phyloP scores from a whole-genome alignment of 2,113 vertebrate species.

The Manacus vitellinus region DNA sequence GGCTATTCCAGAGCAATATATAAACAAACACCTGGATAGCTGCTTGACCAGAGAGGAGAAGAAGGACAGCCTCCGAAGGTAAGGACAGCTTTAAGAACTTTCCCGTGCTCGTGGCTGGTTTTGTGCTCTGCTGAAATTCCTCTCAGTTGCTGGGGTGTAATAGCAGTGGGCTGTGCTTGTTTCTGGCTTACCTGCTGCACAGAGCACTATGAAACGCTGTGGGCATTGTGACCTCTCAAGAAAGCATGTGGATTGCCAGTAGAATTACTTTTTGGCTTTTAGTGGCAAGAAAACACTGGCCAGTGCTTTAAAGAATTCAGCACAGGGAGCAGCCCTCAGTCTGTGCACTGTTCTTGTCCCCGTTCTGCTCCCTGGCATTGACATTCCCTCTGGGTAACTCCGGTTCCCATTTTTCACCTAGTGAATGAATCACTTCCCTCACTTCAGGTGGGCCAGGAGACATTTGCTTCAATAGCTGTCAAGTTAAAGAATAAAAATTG shows the following conservation, averaged over 20 bases:
- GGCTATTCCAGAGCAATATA: conserved; percentile 79
- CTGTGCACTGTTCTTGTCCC: rapidly evolving
- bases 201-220: not conserved
- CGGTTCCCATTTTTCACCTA: not conserved
- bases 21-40: conserved; percentile 90
- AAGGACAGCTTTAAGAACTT: not conserved
- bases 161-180: not conserved
- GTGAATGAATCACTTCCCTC: not conserved
- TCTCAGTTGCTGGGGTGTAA: rapidly evolving
- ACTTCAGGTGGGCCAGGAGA: not conserved
- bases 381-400: not conserved
- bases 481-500: not conserved
- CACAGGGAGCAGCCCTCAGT: not conserved
- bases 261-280: not conserved
- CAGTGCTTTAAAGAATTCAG: not conserved
- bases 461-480: not conserved
- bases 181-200: not conserved
- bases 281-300: not conserved
- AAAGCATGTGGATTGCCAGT: not conserved
- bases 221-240: not conserved
- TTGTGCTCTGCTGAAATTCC: not conserved
- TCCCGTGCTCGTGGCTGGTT: rapidly evolving
- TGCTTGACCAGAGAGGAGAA: conserved; percentile 88
- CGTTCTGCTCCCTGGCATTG: not conserved
- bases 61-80: conserved; percentile 92